A percentile compares a stretch with the other conserved stretches of the same genome.
Conservation (phyloP, 2,888 invertebrate genomes). For the Cepaea hortensis region DNA sequence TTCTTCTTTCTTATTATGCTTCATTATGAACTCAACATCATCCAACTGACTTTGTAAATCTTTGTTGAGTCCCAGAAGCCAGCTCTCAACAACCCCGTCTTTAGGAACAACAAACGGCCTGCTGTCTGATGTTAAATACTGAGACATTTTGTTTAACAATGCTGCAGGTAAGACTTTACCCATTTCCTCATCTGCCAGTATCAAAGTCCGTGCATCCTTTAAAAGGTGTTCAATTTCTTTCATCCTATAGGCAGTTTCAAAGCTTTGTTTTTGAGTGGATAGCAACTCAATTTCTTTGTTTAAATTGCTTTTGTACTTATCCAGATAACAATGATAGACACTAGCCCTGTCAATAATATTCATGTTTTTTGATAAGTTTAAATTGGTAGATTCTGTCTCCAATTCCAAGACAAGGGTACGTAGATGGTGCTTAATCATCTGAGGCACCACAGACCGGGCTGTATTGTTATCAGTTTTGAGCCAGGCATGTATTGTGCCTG, state of each 20-base stretch:
- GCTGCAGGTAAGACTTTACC: background rate
- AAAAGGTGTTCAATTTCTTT: background rate
- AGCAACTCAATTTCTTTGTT: background rate
- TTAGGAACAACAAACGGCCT: background rate
- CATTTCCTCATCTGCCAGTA: conserved; percentile 13
- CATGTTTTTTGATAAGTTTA: background rate
- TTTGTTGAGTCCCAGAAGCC: conserved; percentile 22
- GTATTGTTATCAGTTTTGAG: background rate
- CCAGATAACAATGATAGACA: background rate
- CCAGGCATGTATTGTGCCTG: background rate
- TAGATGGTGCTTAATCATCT: conserved; percentile 14
- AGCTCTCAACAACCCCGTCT: background rate
- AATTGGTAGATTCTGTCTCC: too few relatives aligned
- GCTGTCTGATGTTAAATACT: too few relatives aligned
- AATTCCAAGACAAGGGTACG: conserved; percentile 12
- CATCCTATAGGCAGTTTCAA: background rate
- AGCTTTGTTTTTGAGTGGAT: too few relatives aligned
- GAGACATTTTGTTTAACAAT: background rate
- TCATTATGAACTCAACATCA: conserved; percentile 24
- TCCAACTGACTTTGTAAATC: conserved; percentile 22
- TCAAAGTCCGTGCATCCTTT: background rate
- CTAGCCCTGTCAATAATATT: conserved; percentile 12
- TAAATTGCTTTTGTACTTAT: background rate
- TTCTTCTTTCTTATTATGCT: background rate
- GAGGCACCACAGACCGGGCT: background rate